These are phyloP conservation scores for Bolinopsis microptera DNA, from an alignment of 37 sponge, comb jelly and placozoan species.

Conservation along the genomic window DNA sequence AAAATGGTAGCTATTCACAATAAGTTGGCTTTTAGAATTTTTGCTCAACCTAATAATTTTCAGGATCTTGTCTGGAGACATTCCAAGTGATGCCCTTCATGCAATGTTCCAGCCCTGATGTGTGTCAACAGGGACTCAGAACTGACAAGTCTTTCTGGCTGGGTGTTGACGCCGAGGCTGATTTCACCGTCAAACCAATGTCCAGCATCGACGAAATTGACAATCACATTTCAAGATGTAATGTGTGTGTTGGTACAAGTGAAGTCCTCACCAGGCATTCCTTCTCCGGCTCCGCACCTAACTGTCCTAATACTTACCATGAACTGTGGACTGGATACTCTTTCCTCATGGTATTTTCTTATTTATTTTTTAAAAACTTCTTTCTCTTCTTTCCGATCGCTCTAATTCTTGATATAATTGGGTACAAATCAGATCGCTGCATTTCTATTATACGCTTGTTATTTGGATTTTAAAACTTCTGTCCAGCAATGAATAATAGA, in stretches of 20 bases:
- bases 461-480: no score
- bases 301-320: not conserved
- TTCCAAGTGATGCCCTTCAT: slow-evolving; percentile 48
- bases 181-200: slow-evolving; percentile 29
- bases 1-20: no score
- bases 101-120: slow-evolving; percentile 30
- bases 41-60: no score
- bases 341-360: not conserved
- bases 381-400: no score
- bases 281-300: not conserved
- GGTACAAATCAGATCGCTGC: no score
- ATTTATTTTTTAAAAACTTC: no score
- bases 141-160: slow-evolving; percentile 60
- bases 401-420: no score
- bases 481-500: no score
- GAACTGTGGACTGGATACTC: slow-evolving; percentile 40
- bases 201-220: not conserved
- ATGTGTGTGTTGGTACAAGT: not conserved
- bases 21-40: no score
- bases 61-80: slow-evolving; percentile 57
- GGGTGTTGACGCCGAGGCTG: not conserved
- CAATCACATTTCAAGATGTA: slow-evolving; percentile 7
- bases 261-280: slow-evolving; percentile 29
- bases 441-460: no score
- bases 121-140: slow-evolving; percentile 11